Base-by-base conservation (phyloP, 2,113 vertebrate genomes). In the Dromas ardeola region DNA sequence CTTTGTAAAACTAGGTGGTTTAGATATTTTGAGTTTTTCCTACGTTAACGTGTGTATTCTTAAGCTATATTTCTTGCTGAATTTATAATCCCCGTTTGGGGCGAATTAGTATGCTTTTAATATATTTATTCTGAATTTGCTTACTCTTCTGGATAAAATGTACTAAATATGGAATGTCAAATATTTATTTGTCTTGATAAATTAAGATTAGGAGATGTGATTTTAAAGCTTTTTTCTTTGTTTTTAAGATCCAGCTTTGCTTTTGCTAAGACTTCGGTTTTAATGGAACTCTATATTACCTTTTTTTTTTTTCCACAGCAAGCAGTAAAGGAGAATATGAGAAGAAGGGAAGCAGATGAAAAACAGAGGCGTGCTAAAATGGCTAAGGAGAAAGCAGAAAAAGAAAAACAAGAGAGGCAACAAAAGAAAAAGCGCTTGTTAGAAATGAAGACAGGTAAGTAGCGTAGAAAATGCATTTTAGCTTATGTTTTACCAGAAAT, bases 301-400 rank as follows among this genome's bases (percentile, higher is more conserved):
- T 84, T 97, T 95, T 76, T 61, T 95, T 96, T 96, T 77, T 82
- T 18, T 10, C 47, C 76, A 90, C 96, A 99, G 99, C 99, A 99
- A 99, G 99, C 99, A 70, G 91, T 99, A 86, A 99, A 99, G 97
- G 99, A 99, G 93, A 99, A 99, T 94, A 82, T 97, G 50, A 98
- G 95, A 98, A 98, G 93, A 96, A 98, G 98, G 81, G 99, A 99
- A 98, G 97, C 97, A 13, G 99, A 99, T 94, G 99, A 99, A 98
- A 99, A 99, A 96, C 98, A 99, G 96, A 99, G 98, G 86, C 98
- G 98, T 97, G 99, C 98, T 32, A 98, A 96, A 95, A 98, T 98
- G 70, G 99, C 99, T 32, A 99, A 99, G 97, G 99, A 99, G 98
- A 99, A 99, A 94, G 99, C 99, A 63, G 99, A 99, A 97, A 99